Base-by-base conservation (phyloP, 2,113 vertebrate species). In the Ia io region DNA sequence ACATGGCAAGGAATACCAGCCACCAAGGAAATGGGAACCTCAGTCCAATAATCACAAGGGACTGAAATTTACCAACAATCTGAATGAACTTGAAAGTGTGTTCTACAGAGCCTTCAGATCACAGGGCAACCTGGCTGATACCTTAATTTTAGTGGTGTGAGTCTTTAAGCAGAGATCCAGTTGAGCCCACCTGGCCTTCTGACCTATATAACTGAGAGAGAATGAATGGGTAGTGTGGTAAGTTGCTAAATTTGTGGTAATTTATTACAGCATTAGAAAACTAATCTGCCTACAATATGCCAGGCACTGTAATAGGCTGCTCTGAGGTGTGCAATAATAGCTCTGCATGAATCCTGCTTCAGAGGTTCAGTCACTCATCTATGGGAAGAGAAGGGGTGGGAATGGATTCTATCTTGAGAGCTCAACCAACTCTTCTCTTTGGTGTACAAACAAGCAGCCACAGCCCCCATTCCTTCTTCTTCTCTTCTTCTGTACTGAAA, bases 361-460 rank as follows among this genome's bases (percentile, higher is more conserved):
- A 28, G 32, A 22, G 25, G 9, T 28, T 44, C 13, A 8, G 32
- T 67, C 40, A 59, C 73, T 87, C 44, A 44, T 11, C 40, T 65
- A 2, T 23, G 18, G 35, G 63, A 77, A 65, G 25, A 67, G 28
- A 59, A 37, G 32, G 85, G 35, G 6, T 71, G 23, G 17, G 63
- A 35, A 37, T 53, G 59, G 25, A 53, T 4, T 10, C 0, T 61
- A 23, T 30, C 59, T 82, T 61, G 59, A 76, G 40, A 88, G 30
- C n/a, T 84, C 47, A 93, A 42, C 35, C 17, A 65, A 28, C n/a
- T 76, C 18, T 61, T 90, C 40, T 53, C 32, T 90, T 87, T 20
- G n/a, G 13, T 65, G 9, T 65, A 25, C 40, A 83, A 71, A 90
- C 3, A 67, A 92, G n/a, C 23, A 32, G 23, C 42, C 23, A 53